Conservation (phyloP, 2,888 invertebrate genomes). For the Antheraea assamensis region DNA sequence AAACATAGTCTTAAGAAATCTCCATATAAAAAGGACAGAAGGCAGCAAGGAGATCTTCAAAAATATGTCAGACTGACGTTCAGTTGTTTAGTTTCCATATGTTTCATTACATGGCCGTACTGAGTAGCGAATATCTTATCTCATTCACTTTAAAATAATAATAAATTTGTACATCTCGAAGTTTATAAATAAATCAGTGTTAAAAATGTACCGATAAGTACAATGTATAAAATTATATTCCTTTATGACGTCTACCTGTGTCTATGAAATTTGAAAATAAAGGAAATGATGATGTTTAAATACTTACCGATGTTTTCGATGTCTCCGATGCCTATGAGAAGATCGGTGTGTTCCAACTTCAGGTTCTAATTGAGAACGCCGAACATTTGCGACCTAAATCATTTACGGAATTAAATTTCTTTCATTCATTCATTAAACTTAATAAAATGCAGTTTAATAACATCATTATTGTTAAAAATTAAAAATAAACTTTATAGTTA, state of each 20-base stretch:
- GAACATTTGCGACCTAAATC: constrained; percentile 86
- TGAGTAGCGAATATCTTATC: no score
- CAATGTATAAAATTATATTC: not conserved
- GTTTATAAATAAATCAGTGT: no score
- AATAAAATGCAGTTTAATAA: not conserved
- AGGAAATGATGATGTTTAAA: no score
- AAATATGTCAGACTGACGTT: no score
- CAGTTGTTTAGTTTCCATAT: no score
- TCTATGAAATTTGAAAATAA: not conserved
- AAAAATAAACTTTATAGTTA: not conserved
- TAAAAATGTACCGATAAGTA: not conserved
- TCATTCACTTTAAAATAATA: not conserved
- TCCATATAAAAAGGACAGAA: no score
- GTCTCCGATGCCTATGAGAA: constrained; percentile 82
- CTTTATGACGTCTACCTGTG: not conserved
- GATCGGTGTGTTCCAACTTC: constrained; percentile 79
- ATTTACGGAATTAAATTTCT: not conserved
- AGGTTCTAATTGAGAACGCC: constrained; percentile 79
- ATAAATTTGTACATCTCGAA: not conserved
- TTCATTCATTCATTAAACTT: not conserved
- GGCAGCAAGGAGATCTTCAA: no score
- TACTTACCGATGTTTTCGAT: constrained; percentile 83
- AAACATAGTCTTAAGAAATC: no score
- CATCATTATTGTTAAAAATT: not conserved
- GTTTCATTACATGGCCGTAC: no score